Evolutionary conservation across 2,888 invertebrate species (phyloP).

Genomic region (Caradrina clavipalpis): DNA sequence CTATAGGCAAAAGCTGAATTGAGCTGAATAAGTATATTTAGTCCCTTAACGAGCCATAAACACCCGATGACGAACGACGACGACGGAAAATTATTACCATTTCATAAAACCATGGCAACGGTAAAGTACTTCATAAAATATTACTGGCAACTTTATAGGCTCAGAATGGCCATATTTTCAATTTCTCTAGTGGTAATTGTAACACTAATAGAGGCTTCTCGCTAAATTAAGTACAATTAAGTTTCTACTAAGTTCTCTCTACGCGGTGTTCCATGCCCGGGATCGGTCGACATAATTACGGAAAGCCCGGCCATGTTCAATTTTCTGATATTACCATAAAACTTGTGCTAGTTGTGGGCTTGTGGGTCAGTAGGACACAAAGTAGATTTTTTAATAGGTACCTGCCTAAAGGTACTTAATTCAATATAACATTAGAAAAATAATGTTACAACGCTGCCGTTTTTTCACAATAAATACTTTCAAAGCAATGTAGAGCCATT

Average conservation of each 20-base stretch:
- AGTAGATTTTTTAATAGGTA: slow-evolving; percentile 11
- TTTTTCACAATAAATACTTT: too few species aligned
- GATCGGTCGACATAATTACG: slow-evolving; percentile 42
- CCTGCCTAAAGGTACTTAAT: too few species aligned
- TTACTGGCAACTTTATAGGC: slow-evolving; percentile 17
- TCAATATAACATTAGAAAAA: too few species aligned
- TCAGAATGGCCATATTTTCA: slow-evolving; percentile 24
- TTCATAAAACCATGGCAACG: neutral
- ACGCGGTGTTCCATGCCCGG: slow-evolving; percentile 17
- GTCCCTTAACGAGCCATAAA: neutral
- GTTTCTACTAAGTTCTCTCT: slow-evolving; percentile 62
- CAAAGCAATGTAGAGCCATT: too few species aligned
- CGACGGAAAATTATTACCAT: neutral
- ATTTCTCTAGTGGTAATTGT: slow-evolving; percentile 36
- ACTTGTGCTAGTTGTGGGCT: slow-evolving; percentile 38
- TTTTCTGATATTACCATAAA: slow-evolving; percentile 63
- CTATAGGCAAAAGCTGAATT: neutral
- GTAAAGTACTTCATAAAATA: slow-evolving; percentile 27
- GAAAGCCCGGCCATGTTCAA: slow-evolving; percentile 43
- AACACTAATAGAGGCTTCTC: slow-evolving; percentile 38
- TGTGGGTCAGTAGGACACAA: slow-evolving; percentile 55
- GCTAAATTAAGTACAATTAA: slow-evolving; percentile 63
- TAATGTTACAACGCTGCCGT: too few species aligned
- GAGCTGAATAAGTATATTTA: too few species aligned
- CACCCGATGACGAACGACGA: neutral